Conservation (phyloP, 2,113 vertebrate genomes). For the Pelobates fuscus region DNA sequence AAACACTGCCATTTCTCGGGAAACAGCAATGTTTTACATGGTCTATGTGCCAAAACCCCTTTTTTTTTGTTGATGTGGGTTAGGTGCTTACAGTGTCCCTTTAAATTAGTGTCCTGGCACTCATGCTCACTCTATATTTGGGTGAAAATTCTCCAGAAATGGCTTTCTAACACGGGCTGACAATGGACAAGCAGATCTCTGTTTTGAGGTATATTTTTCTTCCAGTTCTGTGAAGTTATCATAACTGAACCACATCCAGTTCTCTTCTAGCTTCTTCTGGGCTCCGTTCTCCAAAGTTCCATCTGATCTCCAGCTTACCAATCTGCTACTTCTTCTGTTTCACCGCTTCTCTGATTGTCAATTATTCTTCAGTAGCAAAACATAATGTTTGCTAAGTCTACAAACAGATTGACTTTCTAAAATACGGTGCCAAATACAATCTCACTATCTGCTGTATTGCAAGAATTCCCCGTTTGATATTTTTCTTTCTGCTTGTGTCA, state of each 20-base stretch:
- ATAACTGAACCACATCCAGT: conserved; percentile 31
- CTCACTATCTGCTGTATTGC: conserved; percentile 20
- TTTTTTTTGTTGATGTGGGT: no score
- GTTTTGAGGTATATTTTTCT: conserved; percentile 4
- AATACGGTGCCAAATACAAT: conserved; percentile 28
- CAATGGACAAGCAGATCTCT: no score
- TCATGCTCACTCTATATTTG: no score
- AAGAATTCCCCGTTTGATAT: conserved; percentile 8
- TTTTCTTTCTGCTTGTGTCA: conserved; percentile 23
- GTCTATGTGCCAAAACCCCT: no score
- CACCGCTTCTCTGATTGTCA: conserved; percentile 25
- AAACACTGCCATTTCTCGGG: no score
- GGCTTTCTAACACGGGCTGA: no score
- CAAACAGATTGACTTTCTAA: conserved; percentile 40
- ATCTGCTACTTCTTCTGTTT: conserved; percentile 48
- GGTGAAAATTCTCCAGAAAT: no score
- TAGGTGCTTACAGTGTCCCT: no score
- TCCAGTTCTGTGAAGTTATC: conserved; percentile 4
- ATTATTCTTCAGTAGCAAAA: conserved; percentile 41
- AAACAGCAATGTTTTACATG: no score
- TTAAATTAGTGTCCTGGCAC: no score
- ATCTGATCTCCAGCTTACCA: conserved; percentile 41
- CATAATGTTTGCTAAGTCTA: conserved; percentile 45
- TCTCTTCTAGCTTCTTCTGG: conserved; percentile 38
- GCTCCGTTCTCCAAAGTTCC: conserved; percentile 6